Percentiles rank a stretch among this genome's conserved stretches.
Evolutionary conservation across 2,888 invertebrate species (phyloP).

Genomic region (Microplitis manilae): DNA sequence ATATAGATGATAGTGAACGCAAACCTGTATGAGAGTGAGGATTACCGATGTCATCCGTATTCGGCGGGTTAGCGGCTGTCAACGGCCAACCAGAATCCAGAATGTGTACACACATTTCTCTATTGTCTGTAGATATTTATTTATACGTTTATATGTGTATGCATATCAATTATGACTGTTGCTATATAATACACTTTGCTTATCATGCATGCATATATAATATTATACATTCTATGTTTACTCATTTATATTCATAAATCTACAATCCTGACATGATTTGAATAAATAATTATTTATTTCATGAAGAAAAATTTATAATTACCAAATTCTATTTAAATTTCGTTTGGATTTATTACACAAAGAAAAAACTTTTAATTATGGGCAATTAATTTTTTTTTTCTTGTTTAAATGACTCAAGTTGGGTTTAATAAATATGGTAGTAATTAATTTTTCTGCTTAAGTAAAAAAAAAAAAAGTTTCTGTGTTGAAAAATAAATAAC

Average conservation of each 20-base stretch:
- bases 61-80: conserved; percentile 70
- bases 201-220: not conserved
- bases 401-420: not conserved
- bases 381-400: not conserved
- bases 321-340: not conserved
- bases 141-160: conserved; percentile 12
- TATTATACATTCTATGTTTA: too few species aligned
- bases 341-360: too few species aligned
- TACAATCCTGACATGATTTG: not conserved
- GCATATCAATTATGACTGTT: conserved; percentile 29
- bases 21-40: conserved; percentile 67
- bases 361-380: not conserved
- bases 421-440: not conserved
- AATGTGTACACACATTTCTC: conserved; percentile 23
- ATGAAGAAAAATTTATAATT: not conserved
- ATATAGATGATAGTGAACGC: conserved; percentile 58
- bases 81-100: conserved; percentile 52
- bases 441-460: conserved; percentile 16
- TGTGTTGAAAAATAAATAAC: not conserved
- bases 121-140: not conserved
- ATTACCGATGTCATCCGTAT: conserved; percentile 69
- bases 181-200: not conserved
- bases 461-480: not conserved
- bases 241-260: not conserved
- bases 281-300: conserved; percentile 4